A percentile compares a stretch with the other conserved stretches of the same genome.
Conservation (phyloP, 2,888 invertebrate genomes). For the Lycocerus yunnanus region DNA sequence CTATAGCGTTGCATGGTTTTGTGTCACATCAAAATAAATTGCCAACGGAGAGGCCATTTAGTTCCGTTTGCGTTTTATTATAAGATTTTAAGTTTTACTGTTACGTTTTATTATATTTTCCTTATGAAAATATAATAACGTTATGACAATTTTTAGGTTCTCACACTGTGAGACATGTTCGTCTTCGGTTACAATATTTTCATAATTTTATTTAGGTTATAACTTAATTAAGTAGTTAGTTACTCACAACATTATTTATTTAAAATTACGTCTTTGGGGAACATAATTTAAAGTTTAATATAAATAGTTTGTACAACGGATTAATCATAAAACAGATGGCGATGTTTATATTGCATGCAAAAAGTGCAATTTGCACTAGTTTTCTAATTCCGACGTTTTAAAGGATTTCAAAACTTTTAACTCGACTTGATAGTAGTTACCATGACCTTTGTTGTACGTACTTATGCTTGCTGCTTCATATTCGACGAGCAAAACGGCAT, state of each 20-base stretch:
- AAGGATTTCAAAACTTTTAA: conserved; percentile 4
- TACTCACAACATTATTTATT: not conserved
- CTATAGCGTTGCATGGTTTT: not conserved
- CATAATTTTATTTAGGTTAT: not conserved
- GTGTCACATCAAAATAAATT: conserved; percentile 13
- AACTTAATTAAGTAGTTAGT: not conserved
- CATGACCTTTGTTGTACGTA: conserved; percentile 23
- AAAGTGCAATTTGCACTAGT: not conserved
- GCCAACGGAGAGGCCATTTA: conserved; percentile 7
- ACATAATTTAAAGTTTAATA: not conserved
- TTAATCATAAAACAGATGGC: not conserved
- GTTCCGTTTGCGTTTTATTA: conserved; percentile 8
- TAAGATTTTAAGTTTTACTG: conserved; percentile 15
- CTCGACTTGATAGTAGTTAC: conserved; percentile 13
- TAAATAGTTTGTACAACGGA: conserved; percentile 2
- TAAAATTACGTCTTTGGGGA: not conserved
- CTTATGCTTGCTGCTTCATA: not conserved
- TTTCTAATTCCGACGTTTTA: not conserved
- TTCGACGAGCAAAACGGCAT: not conserved
- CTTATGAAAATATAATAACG: not conserved
- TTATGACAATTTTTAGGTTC: not conserved
- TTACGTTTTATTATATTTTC: conserved; percentile 8
- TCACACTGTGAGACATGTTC: not conserved
- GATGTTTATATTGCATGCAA: not conserved
- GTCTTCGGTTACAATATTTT: not conserved